These are phyloP conservation scores for Cebus imitator DNA, from an alignment of 2,113 vertebrate genomes.

Conservation along the genomic window DNA sequence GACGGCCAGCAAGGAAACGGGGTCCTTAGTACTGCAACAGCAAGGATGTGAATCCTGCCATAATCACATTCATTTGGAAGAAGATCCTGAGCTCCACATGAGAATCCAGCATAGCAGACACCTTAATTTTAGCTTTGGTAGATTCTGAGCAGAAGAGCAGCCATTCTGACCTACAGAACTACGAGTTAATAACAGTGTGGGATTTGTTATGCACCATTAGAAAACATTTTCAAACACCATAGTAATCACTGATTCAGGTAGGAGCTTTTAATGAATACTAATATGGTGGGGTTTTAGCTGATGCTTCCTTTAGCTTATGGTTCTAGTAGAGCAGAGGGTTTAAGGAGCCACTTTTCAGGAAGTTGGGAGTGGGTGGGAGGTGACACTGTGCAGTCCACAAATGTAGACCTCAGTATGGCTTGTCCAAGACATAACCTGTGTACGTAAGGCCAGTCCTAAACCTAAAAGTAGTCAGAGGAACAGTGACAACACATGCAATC, in stretches of 20 bases:
- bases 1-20: background rate
- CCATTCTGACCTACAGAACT: background rate
- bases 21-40: background rate
- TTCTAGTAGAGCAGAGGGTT: background rate
- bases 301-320: background rate
- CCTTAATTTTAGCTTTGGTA: conserved; percentile 11
- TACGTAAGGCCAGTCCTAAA: background rate
- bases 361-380: background rate
- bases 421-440: background rate
- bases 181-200: background rate
- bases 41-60: background rate
- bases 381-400: background rate
- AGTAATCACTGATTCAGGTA: background rate
- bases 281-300: background rate
- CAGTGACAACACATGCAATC: background rate
- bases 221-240: background rate
- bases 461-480: background rate
- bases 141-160: background rate
- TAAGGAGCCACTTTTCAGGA: background rate
- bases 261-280: background rate
- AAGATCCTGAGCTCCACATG: background rate
- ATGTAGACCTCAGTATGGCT: background rate
- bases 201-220: background rate
- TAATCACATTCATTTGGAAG: background rate
- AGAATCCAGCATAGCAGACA: background rate